Percentiles rank a stretch among this genome's conserved stretches.
Conservation (phyloP, 2,113 vertebrate genomes). For the Pituophis catenifer region DNA sequence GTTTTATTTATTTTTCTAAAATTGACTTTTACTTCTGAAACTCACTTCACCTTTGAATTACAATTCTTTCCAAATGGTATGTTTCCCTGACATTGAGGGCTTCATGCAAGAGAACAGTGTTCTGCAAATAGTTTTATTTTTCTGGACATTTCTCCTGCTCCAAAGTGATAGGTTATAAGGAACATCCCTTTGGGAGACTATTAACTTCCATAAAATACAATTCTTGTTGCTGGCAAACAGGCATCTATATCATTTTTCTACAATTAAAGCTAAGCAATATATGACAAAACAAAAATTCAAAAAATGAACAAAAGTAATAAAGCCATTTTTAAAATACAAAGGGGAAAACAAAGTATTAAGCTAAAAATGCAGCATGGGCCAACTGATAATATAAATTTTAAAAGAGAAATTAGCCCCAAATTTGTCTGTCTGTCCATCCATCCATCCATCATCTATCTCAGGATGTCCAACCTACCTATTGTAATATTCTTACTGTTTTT, state of each 20-base stretch:
- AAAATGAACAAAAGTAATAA: background rate
- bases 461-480: background rate
- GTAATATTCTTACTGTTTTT: background rate
- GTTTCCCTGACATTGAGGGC: background rate
- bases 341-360: background rate
- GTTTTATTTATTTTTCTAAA: background rate
- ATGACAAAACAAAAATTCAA: background rate
- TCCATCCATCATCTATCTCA: background rate
- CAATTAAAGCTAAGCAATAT: background rate
- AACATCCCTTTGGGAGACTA: background rate
- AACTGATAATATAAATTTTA: background rate
- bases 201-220: background rate
- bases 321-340: background rate
- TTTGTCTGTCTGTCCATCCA: background rate
- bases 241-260: background rate
- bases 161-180: background rate
- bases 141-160: background rate
- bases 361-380: background rate
- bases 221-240: background rate
- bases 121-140: background rate
- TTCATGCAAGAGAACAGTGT: background rate
- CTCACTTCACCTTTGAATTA: background rate
- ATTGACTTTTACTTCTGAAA: background rate
- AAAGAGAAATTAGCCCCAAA: too few relatives aligned
- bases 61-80: background rate